Conservation (phyloP, 2,113 vertebrate genomes). For the Rissa tridactyla region DNA sequence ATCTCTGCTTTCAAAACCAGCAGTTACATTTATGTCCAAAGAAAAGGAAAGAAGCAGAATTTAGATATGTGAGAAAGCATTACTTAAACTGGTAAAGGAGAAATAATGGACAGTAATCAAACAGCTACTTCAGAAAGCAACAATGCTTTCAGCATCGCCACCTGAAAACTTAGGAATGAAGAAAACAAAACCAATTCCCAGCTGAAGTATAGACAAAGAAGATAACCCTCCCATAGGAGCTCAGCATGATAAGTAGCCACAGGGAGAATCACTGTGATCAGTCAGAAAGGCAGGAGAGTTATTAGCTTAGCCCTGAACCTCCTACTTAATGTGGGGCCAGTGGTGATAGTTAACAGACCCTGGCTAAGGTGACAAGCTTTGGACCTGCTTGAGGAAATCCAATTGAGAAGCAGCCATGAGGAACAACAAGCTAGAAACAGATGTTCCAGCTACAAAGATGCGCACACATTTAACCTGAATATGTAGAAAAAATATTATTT, state of each 20-base stretch:
- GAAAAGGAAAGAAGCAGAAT: not conserved
- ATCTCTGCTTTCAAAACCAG: not conserved
- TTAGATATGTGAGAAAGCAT: not conserved
- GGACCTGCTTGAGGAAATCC: constrained; percentile 98
- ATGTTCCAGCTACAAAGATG: constrained; percentile 86
- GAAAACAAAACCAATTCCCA: constrained; percentile 29
- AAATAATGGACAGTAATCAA: not conserved
- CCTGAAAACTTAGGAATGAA: not conserved
- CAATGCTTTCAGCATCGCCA: not conserved
- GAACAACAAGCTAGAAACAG: constrained; percentile 97
- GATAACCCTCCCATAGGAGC: constrained; percentile 67
- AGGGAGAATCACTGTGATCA: constrained; percentile 78
- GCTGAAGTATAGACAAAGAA: constrained; percentile 69
- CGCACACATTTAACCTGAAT: constrained; percentile 73
- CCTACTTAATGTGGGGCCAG: constrained; percentile 96
- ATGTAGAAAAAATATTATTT: constrained; percentile 65
- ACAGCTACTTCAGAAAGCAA: not conserved
- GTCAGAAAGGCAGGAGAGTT: constrained; percentile 95
- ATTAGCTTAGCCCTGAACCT: constrained; percentile 99
- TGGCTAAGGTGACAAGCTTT: constrained; percentile 96
- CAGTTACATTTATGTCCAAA: not conserved
- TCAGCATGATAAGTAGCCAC: constrained; percentile 73
- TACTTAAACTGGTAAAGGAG: not conserved
- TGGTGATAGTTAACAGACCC: constrained; percentile 97
- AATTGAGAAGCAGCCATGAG: constrained; percentile 99